Evolutionary conservation across 2,113 vertebrate species (phyloP).

Genomic region (Microcebus griseorufus): DNA sequence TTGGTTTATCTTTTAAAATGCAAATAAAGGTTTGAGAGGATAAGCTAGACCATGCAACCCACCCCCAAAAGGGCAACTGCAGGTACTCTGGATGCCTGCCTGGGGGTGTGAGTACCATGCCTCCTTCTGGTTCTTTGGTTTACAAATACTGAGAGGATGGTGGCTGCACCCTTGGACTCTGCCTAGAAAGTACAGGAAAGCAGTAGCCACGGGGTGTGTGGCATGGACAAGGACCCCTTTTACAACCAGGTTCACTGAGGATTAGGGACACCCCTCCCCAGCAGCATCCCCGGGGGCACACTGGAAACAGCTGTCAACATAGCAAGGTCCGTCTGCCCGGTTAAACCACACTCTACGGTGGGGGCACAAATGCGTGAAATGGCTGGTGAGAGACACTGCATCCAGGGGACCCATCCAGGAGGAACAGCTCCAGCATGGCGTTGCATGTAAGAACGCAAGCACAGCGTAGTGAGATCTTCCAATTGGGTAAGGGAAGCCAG

Average conservation of each 20-base stretch:
- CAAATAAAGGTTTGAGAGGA: background rate
- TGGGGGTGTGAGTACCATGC: accelerated
- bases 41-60: background rate
- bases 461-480: background rate
- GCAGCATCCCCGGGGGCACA: background rate
- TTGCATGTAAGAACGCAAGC: accelerated
- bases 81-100: background rate
- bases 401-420: accelerated
- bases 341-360: background rate
- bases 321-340: background rate
- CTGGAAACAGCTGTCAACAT: background rate
- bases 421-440: too few species aligned
- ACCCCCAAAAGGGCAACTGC: accelerated
- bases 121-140: background rate
- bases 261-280: background rate
- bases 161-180: background rate
- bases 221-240: background rate
- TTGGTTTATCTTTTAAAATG: background rate
- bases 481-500: background rate
- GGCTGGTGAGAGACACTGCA: accelerated
- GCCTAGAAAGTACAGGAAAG: background rate
- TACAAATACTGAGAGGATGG: background rate
- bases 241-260: background rate
- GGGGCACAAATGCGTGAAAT: background rate
- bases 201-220: background rate